Conservation (phyloP, 92 coral and sea anemone species). For the Epizoanthus rinbou region DNA sequence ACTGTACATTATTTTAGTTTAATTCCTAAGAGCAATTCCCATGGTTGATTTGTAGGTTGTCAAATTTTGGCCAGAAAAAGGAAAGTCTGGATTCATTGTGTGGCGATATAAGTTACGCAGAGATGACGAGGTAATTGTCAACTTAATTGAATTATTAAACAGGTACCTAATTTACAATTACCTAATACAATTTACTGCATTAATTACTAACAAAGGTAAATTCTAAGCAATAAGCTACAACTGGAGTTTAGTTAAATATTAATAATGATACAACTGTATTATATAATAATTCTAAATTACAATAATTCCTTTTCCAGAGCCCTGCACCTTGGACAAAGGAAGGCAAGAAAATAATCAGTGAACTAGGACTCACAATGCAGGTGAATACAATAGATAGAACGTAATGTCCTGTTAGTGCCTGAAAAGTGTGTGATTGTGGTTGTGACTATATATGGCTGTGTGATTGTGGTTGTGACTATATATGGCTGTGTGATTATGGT, state of each 20-base stretch:
- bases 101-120: slow-evolving; percentile 91
- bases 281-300: background rate
- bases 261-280: background rate
- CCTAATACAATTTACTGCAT: no score
- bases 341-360: slow-evolving; percentile 72
- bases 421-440: no score
- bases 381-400: slow-evolving; percentile 43
- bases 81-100: slow-evolving; percentile 89
- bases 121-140: slow-evolving; percentile 84
- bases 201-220: no score
- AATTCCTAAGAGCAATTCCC: background rate
- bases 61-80: slow-evolving; percentile 98
- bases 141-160: background rate
- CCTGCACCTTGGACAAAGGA: slow-evolving; percentile 99
- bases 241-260: no score
- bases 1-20: background rate
- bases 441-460: no score
- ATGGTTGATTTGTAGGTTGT: slow-evolving; percentile 65
- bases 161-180: no score
- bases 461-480: no score
- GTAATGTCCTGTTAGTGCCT: no score
- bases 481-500: no score
- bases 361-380: slow-evolving; percentile 86
- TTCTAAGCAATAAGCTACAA: no score
- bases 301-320: slow-evolving; percentile 49